Evolutionary conservation across 1,140 invertebrate genomes (phyloP).

Genomic region (Ganaspis sp.): DNA sequence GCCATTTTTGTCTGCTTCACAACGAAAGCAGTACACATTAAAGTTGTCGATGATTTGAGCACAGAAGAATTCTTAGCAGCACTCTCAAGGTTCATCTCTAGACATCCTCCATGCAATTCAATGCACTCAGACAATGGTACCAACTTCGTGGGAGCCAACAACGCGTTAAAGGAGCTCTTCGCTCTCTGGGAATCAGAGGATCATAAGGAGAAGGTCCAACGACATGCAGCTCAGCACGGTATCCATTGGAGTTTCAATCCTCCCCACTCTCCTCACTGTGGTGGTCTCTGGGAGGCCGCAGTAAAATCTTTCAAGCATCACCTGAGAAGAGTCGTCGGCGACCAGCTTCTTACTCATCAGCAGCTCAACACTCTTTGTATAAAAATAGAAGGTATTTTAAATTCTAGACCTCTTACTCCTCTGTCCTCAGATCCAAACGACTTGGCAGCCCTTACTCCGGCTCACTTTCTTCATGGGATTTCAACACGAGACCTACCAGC

Average conservation of each 20-base stretch:
- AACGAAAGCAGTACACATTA: not conserved
- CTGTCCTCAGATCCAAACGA: slow-evolving; percentile 19
- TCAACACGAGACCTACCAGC: not conserved
- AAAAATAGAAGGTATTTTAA: not conserved
- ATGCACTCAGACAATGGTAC: too few relatives aligned
- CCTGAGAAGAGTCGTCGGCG: not conserved
- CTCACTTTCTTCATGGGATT: slow-evolving; percentile 18
- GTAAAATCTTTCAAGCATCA: slow-evolving; percentile 10
- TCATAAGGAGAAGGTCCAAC: too few relatives aligned
- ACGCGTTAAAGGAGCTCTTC: too few relatives aligned
- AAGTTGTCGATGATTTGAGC: too few relatives aligned
- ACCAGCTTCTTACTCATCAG: too few relatives aligned
- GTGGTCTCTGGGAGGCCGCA: not conserved
- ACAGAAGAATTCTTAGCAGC: not conserved
- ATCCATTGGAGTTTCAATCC: too few relatives aligned
- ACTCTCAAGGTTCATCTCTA: not conserved
- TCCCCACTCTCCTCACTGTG: slow-evolving; percentile 7
- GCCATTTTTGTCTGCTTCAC: not conserved
- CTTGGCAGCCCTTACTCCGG: not conserved
- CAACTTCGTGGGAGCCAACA: too few relatives aligned
- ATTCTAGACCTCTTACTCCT: slow-evolving; percentile 19
- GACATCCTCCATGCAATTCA: not conserved
- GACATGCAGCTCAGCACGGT: too few relatives aligned
- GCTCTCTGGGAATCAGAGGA: not conserved
- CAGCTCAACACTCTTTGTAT: too few relatives aligned